Base-by-base conservation (phyloP, 2,888 invertebrate species). In the Seira musarum region DNA sequence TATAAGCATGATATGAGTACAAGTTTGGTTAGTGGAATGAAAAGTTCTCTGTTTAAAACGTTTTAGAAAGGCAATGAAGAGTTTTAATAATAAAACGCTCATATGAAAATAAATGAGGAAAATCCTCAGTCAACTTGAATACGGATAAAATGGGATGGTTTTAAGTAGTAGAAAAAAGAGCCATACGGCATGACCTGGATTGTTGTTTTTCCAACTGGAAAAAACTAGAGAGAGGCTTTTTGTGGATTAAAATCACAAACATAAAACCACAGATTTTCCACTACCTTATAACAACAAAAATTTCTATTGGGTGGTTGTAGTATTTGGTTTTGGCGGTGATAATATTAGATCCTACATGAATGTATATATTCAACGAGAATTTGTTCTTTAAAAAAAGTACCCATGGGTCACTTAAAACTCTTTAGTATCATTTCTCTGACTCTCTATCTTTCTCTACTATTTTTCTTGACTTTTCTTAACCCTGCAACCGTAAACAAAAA, bases 351-450 rank as follows among this genome's bases (percentile, higher is more conserved):
- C 30, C 30, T 30, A 30, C 8, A 30, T 30, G 8, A 2, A 30
- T 30, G 8, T 30, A 8, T 30, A 30, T 30, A 5, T 30, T 30
- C 30, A 30, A 30, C 3, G 8, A 30, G 30, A 63, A 69, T 81
- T 76, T 68, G 60, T 22, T 78, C 61, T 68, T 68, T 79, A 60
- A 19, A 74, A 81, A 84, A 84, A 73, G 79, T 81, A 81, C 84
- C 83, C 84, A 68, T 70, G 84, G 84, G 84, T 82, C 84, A 81
- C 81, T 82, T 83, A 83, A 84, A 83, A 77, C 78, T 66, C 72
- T 78, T 72, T 71, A 30, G 77, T 57, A 71, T 65, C 77, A 40
- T 78, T 75, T 53, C 68, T 78, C 53, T 46, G 19, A 72, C n/a
- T 71, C 49, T 66, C 30, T 57, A 15, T 49, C 61, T 60, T 40